Evolutionary conservation across 2,888 invertebrate genomes (phyloP), one percentile per base, ranked within the genome.

Genomic region (Rotaria sp.): DNA sequence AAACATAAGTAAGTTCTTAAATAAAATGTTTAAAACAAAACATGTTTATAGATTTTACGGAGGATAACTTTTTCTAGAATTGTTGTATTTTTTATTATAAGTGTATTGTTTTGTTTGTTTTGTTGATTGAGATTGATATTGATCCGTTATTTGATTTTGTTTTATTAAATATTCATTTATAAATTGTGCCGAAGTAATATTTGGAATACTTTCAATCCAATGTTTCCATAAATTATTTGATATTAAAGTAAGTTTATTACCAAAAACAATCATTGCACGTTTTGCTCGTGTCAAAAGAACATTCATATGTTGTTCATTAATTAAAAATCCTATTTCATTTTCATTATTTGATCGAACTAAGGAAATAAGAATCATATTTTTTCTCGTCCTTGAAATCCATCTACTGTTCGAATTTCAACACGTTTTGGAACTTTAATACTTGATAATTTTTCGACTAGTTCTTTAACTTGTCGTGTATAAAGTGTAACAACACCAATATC

Each of bases 241-340:
- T 2, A 35, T 74, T 24, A 74, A 38, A 8, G 74, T 74, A 18
- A 7, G 21, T 30, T 59, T 59, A 59, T 59, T 59, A 30, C 59
- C 59, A 59, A 59, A 59, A 59, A 59, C 59, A 59, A 74, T 74
- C 74, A 74, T 74, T 21, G 74, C 74, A 21, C 74, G 21, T 74
- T 74, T 74, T 0, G 74, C 74, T 74, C 74, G 35, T 8, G 74
- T 74, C 38, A 74, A 74, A 38, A 74, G 38, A 11, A 74, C 74
- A 74, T 74, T 74, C 74, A 74, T 74, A 8, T 38, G 74, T 74
- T 74, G 74, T 74, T 74, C 38, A 38, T 38, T 74, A 24, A 21
- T 24, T 41, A 74, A 74, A 74, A 74, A 74, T 74, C 74, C 74
- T 21, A 74, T 74, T 38, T 74, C 74, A 38, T 38, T 35, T 10